phyloP scores from a whole-genome alignment of 35 echinoderm and acorn worm genomes.

The Acanthaster planci region DNA sequence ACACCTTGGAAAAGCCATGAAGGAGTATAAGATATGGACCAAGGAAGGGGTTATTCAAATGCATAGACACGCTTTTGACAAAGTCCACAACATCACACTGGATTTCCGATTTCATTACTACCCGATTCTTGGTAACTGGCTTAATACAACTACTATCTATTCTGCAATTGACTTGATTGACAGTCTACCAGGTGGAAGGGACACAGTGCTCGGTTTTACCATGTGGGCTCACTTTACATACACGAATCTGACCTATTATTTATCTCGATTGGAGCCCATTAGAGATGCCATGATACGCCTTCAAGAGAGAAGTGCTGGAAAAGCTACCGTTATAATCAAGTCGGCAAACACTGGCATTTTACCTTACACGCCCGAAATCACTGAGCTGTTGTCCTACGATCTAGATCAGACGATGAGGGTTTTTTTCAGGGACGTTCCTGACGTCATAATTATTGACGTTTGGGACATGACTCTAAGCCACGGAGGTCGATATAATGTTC shows the following conservation, averaged over 20 bases:
- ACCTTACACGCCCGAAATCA: not conserved
- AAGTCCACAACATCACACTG: not conserved
- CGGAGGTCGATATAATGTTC: not conserved
- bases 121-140: slow-evolving; percentile 23
- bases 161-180: slow-evolving; percentile 29
- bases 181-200: not conserved
- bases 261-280: not conserved
- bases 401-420: slow-evolving; percentile 37
- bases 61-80: not conserved
- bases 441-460: slow-evolving; percentile 30
- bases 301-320: not conserved
- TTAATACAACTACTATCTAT: not conserved
- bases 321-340: slow-evolving; percentile 16
- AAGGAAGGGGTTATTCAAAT: slow-evolving; percentile 13
- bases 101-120: slow-evolving; percentile 32
- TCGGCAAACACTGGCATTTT: slow-evolving; percentile 38
- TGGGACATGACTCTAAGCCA: slow-evolving; percentile 57
- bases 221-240: slow-evolving; percentile 57
- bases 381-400: slow-evolving; percentile 30
- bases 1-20: slow-evolving; percentile 24
- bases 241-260: slow-evolving; percentile 24
- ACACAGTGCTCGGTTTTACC: slow-evolving; percentile 28
- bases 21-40: not conserved
- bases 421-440: not conserved
- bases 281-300: not conserved